These are phyloP conservation scores for Rhinichthys osculus DNA, from an alignment of 2,797 vertebrate genomes.

Conservation along the genomic window DNA sequence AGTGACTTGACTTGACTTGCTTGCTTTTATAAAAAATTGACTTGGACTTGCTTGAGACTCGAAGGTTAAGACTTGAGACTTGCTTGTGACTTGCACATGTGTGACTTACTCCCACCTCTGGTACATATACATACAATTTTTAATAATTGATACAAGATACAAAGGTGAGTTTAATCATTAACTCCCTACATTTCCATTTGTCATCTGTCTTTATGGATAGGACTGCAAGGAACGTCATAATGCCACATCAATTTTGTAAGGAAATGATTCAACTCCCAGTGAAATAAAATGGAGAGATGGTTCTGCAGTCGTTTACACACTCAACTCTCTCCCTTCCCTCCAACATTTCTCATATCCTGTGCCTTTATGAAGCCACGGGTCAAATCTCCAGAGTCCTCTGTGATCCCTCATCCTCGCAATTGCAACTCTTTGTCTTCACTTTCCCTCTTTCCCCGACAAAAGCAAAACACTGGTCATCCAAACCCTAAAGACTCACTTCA, in stretches of 20 bases:
- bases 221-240: background rate
- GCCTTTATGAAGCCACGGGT: conserved; percentile 67
- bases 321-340: conserved; percentile 55
- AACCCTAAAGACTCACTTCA: conserved; percentile 54
- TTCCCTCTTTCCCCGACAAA: conserved; percentile 55
- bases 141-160: background rate
- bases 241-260: conserved; percentile 6
- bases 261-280: conserved; percentile 6
- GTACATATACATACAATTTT: background rate
- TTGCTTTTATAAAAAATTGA: too few relatives aligned
- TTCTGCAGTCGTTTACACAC: conserved; percentile 13
- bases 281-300: conserved; percentile 31
- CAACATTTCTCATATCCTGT: conserved; percentile 65
- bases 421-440: conserved; percentile 55
- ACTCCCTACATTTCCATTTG: background rate
- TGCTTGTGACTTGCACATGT: too few relatives aligned
- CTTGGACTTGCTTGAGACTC: too few relatives aligned
- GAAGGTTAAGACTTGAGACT: too few relatives aligned
- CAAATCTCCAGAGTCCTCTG: conserved; percentile 66
- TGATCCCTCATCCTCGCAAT: conserved; percentile 66
- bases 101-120: too few relatives aligned
- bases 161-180: background rate
- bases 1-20: too few relatives aligned
- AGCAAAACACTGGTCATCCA: conserved; percentile 52
- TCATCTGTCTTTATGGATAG: background rate